These are phyloP conservation scores for Acanthiza pusilla DNA, from an alignment of 2,797 vertebrate genomes.

Conservation along the genomic window DNA sequence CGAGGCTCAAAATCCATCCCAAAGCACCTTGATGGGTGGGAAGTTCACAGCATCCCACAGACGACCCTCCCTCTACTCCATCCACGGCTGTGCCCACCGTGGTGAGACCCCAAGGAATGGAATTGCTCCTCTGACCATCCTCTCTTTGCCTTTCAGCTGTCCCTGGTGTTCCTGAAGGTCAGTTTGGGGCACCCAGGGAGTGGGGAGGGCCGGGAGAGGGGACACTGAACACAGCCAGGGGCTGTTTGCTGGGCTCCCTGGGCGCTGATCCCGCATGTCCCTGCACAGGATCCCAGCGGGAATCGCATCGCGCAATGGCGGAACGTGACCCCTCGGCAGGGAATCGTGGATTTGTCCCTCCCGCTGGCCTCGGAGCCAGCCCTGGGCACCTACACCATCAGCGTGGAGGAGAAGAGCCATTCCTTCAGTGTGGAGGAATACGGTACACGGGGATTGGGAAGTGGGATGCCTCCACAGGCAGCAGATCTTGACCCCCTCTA, in stretches of 20 bases:
- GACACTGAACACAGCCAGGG: neutral
- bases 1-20: neutral
- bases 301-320: neutral
- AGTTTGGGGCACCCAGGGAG: neutral
- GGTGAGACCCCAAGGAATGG: neutral
- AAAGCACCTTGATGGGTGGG: neutral
- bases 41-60: neutral
- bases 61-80: neutral
- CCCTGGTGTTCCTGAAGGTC: neutral
- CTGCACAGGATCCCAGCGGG: neutral
- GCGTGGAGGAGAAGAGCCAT: neutral
- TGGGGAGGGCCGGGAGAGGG: neutral
- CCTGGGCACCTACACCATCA: conserved; percentile 18
- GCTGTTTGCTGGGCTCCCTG: neutral
- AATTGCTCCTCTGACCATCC: neutral
- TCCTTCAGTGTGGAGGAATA: neutral
- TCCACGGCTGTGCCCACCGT: too few relatives aligned
- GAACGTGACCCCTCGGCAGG: neutral
- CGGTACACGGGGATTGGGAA: neutral
- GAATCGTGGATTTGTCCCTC: conserved; percentile 35
- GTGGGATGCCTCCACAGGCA: neutral
- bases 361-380: neutral
- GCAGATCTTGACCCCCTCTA: neutral
- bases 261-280: fast-evolving
- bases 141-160: neutral